A percentile compares a stretch with the other conserved stretches of the same genome.
Conservation (phyloP, 2,888 invertebrate species). For the Nemurella pictetii region DNA sequence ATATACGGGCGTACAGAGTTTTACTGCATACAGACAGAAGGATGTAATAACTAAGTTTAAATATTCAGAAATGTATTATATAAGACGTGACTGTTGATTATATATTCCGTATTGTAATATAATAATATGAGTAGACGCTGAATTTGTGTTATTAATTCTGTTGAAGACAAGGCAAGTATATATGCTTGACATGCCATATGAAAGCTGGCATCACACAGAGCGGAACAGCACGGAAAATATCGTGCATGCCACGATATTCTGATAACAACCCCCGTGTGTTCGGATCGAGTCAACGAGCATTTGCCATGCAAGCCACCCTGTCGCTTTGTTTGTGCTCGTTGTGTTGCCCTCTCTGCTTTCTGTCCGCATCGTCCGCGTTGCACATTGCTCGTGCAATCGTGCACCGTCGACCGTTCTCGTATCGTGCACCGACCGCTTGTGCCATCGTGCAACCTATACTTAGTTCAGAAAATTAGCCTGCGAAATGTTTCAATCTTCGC, state of each 20-base stretch:
- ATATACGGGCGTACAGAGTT: not conserved
- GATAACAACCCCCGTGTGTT: not conserved
- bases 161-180: not conserved
- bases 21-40: not conserved
- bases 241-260: not conserved
- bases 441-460: no score
- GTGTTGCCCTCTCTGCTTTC: no score
- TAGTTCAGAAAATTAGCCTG: no score
- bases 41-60: not conserved
- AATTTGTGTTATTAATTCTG: not conserved
- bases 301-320: not conserved
- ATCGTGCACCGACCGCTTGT: no score
- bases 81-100: not conserved
- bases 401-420: no score
- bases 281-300: not conserved
- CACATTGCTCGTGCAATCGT: no score
- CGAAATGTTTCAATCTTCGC: no score
- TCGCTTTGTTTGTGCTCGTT: not conserved
- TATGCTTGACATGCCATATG: not conserved
- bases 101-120: not conserved
- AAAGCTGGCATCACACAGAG: not conserved
- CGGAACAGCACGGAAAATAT: not conserved
- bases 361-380: no score
- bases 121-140: not conserved
- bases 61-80: not conserved